Percentiles rank a stretch among this genome's conserved stretches.
phyloP scores from a whole-genome alignment of 2,888 invertebrate species.

The Nymphalis urticae region DNA sequence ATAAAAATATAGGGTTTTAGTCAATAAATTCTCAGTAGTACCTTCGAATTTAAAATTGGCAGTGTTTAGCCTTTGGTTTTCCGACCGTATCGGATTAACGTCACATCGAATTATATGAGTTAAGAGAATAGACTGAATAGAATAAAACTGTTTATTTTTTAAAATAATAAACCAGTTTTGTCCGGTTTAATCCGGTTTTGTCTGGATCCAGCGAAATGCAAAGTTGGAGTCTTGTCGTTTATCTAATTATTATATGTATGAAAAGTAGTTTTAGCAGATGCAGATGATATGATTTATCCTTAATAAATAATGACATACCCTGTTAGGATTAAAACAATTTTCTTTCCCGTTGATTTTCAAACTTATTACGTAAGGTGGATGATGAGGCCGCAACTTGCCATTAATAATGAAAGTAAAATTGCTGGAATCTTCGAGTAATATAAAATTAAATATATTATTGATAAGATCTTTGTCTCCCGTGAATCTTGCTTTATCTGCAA shows the following conservation, averaged over 20 bases:
- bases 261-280: background rate
- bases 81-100: no score
- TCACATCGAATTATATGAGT: no score
- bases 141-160: no score
- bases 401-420: no score
- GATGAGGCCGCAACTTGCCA: background rate
- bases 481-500: slow-evolving; percentile 13
- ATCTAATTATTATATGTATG: background rate
- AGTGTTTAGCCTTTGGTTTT: no score
- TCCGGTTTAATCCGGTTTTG: no score
- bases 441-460: slow-evolving; percentile 24
- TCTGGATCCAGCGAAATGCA: background rate
- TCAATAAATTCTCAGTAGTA: no score
- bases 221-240: background rate
- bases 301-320: slow-evolving; percentile 10
- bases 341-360: slow-evolving; percentile 23
- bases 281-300: background rate
- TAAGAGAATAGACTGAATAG: no score
- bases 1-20: no score
- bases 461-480: slow-evolving; percentile 24
- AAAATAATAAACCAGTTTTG: no score
- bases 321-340: slow-evolving; percentile 7
- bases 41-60: no score
- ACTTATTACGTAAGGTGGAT: slow-evolving; percentile 24
- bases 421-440: slow-evolving; percentile 3